Evolutionary conservation across 2,888 invertebrate genomes (phyloP).

Genomic region (Eupithecia subfuscata): DNA sequence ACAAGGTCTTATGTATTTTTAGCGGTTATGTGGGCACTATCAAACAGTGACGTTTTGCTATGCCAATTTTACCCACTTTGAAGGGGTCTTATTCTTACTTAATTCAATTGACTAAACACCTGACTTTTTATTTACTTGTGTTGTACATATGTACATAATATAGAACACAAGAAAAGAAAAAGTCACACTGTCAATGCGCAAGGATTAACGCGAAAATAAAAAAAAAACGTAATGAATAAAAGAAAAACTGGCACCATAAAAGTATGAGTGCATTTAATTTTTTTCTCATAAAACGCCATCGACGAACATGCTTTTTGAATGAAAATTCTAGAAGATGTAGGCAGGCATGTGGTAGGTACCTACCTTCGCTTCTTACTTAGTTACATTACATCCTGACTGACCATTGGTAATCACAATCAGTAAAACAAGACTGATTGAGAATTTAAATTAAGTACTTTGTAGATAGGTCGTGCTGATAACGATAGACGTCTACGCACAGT

Average conservation of each 20-base stretch:
- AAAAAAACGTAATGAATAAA: background rate
- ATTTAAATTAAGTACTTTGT: slow-evolving; percentile 44
- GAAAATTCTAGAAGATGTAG: background rate
- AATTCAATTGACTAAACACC: too few relatives aligned
- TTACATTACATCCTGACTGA: background rate
- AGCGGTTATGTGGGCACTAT: background rate
- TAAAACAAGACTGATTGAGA: slow-evolving; percentile 33
- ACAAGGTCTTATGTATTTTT: slow-evolving; percentile 20
- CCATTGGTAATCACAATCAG: background rate
- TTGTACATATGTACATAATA: too few relatives aligned
- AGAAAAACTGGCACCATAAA: too few relatives aligned
- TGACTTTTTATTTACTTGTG: background rate
- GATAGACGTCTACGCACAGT: slow-evolving; percentile 45
- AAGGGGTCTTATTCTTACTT: too few relatives aligned
- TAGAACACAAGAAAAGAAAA: too few relatives aligned
- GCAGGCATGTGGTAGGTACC: background rate
- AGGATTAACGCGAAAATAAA: background rate
- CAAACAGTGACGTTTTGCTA: background rate
- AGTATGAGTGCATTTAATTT: background rate
- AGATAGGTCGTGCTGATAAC: slow-evolving; percentile 43
- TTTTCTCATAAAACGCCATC: background rate
- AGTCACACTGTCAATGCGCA: background rate
- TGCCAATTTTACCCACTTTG: too few relatives aligned
- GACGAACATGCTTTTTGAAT: background rate
- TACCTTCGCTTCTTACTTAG: background rate